Conservation (phyloP, 2,113 vertebrate species). For the Panthera tigris region DNA sequence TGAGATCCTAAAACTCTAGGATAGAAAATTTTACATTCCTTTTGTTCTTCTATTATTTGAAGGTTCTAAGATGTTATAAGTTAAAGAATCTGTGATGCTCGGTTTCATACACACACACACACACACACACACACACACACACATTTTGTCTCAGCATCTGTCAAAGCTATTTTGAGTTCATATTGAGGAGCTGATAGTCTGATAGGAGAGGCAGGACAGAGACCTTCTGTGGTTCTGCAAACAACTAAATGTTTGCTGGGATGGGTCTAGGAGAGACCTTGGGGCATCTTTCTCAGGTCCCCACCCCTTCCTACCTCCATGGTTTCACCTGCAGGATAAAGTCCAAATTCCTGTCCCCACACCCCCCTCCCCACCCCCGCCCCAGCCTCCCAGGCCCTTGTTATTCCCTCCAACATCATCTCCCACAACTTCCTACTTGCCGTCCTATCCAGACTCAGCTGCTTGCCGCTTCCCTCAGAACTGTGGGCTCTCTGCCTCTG, state of each 20-base stretch:
- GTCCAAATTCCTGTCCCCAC: not conserved
- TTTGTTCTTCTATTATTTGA: not conserved
- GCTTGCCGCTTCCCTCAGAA: not conserved
- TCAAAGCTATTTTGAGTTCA: not conserved
- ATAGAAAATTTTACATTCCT: not conserved
- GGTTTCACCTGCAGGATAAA: not conserved
- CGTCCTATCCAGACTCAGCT: not conserved
- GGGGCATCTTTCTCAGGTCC: not conserved
- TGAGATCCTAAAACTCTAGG: not conserved
- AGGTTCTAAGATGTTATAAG: not conserved
- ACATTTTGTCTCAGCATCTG: not conserved
- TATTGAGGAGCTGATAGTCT: not conserved
- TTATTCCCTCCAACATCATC: not conserved
- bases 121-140: not conserved
- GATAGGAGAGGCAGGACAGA: not conserved
- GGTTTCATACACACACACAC: not conserved
- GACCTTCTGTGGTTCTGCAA: not conserved
- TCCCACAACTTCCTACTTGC: not conserved
- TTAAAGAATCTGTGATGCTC: not conserved
- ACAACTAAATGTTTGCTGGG: not conserved
- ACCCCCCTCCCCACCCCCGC: fast-evolving
- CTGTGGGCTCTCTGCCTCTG: not conserved
- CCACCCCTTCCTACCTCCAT: not conserved
- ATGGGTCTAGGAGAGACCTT: not conserved
- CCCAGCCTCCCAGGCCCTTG: not conserved